These are phyloP conservation scores for Polydrusus cervinus DNA, from an alignment of 2,888 invertebrate species.

Conservation along the genomic window DNA sequence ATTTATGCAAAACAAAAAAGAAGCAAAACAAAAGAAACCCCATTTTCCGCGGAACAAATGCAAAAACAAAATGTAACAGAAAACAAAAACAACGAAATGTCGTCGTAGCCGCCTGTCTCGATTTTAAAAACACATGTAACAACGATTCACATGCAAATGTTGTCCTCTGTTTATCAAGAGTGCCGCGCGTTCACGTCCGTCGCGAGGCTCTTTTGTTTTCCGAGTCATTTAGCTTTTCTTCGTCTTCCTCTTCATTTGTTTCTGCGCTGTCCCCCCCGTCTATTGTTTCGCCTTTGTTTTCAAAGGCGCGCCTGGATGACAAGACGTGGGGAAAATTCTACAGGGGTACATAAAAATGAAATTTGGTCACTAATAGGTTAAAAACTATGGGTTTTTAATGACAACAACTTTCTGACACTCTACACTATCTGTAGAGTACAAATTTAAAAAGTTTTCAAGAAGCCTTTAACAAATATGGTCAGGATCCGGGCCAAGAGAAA, in stretches of 20 bases:
- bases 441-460: too few relatives aligned
- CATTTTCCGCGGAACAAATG: conserved; percentile 32
- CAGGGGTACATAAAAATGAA: conserved; percentile 27
- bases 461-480: too few relatives aligned
- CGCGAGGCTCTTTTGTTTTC: conserved; percentile 69
- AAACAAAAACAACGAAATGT: conserved; percentile 48
- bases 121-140: conserved; percentile 64
- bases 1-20: conserved; percentile 16
- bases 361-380: neutral
- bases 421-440: too few relatives aligned
- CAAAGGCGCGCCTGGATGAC: conserved; percentile 33
- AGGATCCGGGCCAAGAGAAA: too few relatives aligned
- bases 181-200: conserved; percentile 63
- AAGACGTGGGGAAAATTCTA: conserved; percentile 35
- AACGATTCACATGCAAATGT: conserved; percentile 70
- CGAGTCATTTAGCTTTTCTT: conserved; percentile 70
- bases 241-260: conserved; percentile 70
- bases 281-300: conserved; percentile 61
- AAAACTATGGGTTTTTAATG: too few relatives aligned
- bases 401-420: too few relatives aligned
- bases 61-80: conserved; percentile 43
- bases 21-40: conserved; percentile 17
- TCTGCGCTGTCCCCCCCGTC: conserved; percentile 63
- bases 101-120: conserved; percentile 47
- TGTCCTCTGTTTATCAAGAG: conserved; percentile 70